A percentile compares a stretch with the other conserved stretches of the same genome.
Evolutionary conservation across 2,888 invertebrate genomes (phyloP).

Genomic region (Ferdinandea cuprea): DNA sequence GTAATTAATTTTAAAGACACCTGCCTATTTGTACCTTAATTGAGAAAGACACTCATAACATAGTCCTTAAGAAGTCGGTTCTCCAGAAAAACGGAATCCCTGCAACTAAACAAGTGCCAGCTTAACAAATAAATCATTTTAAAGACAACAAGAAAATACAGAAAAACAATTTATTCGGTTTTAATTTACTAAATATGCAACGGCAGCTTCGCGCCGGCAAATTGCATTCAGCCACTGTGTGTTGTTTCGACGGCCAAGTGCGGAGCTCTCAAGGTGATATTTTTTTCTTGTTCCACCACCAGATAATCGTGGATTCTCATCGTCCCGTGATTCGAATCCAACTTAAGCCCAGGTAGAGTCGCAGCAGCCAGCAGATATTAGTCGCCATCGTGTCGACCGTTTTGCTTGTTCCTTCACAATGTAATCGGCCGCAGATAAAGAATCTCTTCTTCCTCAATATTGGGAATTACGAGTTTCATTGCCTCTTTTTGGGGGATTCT

Average conservation of each 20-base stretch:
- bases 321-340: constrained; percentile 44
- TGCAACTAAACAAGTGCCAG: constrained; percentile 50
- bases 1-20: constrained; percentile 59
- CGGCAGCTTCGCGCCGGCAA: constrained; percentile 57
- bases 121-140: constrained; percentile 64
- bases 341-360: constrained; percentile 51
- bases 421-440: constrained; percentile 66
- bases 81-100: constrained; percentile 7
- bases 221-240: constrained; percentile 71
- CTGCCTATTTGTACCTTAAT: constrained; percentile 55
- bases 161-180: constrained; percentile 53
- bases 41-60: constrained; percentile 37
- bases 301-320: constrained; percentile 50
- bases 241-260: constrained; percentile 43
- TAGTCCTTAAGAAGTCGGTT: background rate
- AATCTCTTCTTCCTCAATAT: constrained; percentile 68
- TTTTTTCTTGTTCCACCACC: constrained; percentile 47
- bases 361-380: constrained; percentile 11
- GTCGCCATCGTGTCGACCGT: constrained; percentile 69
- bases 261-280: constrained; percentile 46
- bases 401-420: constrained; percentile 65
- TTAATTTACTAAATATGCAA: constrained; percentile 68
- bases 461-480: constrained; percentile 26
- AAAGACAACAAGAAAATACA: constrained; percentile 8
- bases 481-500: constrained; percentile 20